Evolutionary conservation across 2,888 invertebrate genomes (phyloP).

Genomic region (Synergus japonicus): DNA sequence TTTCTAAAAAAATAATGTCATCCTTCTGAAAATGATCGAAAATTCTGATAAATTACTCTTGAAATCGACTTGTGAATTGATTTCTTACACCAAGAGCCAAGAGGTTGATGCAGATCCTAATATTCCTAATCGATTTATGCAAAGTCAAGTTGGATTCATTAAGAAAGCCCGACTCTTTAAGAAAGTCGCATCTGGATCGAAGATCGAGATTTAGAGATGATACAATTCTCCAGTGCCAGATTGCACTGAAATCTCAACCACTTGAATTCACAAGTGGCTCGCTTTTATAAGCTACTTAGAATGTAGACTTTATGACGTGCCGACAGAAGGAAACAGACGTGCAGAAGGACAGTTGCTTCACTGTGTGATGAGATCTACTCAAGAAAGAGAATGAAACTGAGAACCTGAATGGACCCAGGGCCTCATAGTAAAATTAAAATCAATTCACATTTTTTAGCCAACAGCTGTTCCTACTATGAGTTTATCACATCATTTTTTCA

Average conservation of each 20-base stretch:
- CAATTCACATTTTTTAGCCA: background rate
- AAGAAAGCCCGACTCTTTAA: slow-evolving; percentile 42
- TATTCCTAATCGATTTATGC: background rate
- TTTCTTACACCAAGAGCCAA: background rate
- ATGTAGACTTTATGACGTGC: slow-evolving; percentile 56
- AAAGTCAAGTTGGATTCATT: slow-evolving; percentile 24
- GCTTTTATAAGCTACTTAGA: slow-evolving; percentile 54
- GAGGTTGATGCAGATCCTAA: slow-evolving; percentile 15
- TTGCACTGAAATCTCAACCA: slow-evolving; percentile 16
- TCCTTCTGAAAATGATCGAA: too few species aligned
- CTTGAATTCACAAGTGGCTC: slow-evolving; percentile 53
- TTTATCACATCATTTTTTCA: background rate
- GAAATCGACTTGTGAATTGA: background rate
- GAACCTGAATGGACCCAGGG: slow-evolving; percentile 9
- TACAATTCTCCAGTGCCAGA: slow-evolving; percentile 45
- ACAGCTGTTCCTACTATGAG: background rate
- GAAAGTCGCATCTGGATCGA: slow-evolving; percentile 52
- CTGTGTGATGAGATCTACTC: slow-evolving; percentile 48
- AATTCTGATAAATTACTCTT: background rate
- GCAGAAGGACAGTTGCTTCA: slow-evolving; percentile 49
- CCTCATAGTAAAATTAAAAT: background rate
- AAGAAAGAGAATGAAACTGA: slow-evolving; percentile 14
- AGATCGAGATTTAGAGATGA: slow-evolving; percentile 42
- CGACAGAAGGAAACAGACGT: slow-evolving; percentile 48
- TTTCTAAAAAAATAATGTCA: background rate